Base-by-base conservation (phyloP, 2,888 invertebrate species). In the Plagodis pulveraria region DNA sequence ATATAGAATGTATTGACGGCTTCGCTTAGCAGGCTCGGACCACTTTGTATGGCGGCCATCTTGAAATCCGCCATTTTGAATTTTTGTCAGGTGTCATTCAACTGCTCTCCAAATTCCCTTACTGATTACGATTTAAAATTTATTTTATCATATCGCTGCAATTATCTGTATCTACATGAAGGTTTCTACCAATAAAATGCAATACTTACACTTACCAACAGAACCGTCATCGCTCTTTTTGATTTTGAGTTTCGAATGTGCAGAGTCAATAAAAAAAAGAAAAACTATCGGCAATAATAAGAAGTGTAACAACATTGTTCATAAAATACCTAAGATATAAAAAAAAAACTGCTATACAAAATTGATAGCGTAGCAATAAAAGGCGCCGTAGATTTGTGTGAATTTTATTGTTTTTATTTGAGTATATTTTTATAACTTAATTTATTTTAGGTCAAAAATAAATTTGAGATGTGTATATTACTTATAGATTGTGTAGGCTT, bases 291-390 rank as follows among this genome's bases (percentile, higher is more conserved):
- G 34, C 8, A 62, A 42, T n/a, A 61, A 41, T 32, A 66, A 0
- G 55, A 53, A 56, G 57, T 50, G 49, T 50, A 56, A 56, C 63
- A 58, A 44, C 59, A 47, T 54, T 40, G 42, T 53, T 54, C n/a
- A 33, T 42, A 22, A 2, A 22, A 22, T 2, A 22, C 22, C n/a
- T 48, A 33, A 2, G 38, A 49, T 46, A 33, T 55, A 55, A 58
- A 46, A n/a, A 54, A 48, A 40, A 11, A 22, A n/a, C 10, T 10
- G 2, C 9, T 10, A 10, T 10, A 47, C 47, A 50, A 47, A 35
- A 45, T 54, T 50, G 38, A 38, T 38, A 45, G 10, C 43, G 35
- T 35, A 44, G 34, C 49, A n/a, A 12, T 46, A 46, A 46, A 46
- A 45, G 34, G n/a, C 33, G 9, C 7, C 32, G 32, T 10, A 40